A percentile compares a stretch with the other conserved stretches of the same genome.
phyloP scores from a whole-genome alignment of 2,888 invertebrate species.

The Polydrusus pterygomalis region DNA sequence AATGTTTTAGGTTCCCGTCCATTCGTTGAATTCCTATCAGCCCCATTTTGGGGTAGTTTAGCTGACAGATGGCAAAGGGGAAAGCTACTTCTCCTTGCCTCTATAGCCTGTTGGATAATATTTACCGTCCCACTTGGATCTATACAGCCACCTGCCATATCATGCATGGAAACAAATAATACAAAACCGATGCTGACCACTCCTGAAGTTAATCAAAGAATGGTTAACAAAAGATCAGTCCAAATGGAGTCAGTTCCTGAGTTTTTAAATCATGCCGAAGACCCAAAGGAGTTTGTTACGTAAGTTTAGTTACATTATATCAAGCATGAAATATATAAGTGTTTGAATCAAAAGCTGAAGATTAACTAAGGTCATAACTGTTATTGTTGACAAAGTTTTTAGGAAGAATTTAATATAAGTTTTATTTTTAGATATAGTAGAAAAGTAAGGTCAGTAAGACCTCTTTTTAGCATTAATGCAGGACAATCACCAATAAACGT shows the following conservation, averaged over 20 bases:
- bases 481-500: slow-evolving; percentile 86
- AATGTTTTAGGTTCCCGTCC: slow-evolving; percentile 84
- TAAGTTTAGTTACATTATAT: slow-evolving; percentile 35
- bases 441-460: slow-evolving; percentile 71
- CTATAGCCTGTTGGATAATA: slow-evolving; percentile 95
- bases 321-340: too few species aligned
- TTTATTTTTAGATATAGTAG: slow-evolving; percentile 64
- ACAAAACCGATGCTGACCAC: slow-evolving; percentile 78
- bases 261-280: slow-evolving; percentile 34
- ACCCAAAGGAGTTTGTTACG: slow-evolving; percentile 53
- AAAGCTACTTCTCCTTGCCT: slow-evolving; percentile 90
- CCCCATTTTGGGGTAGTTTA: slow-evolving; percentile 98
- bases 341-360: too few species aligned
- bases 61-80: slow-evolving; percentile 92
- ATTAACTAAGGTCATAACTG: too few species aligned
- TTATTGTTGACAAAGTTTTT: too few species aligned
- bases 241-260: slow-evolving; percentile 52
- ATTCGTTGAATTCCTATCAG: slow-evolving; percentile 97
- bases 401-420: too few species aligned
- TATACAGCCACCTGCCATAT: slow-evolving; percentile 93
- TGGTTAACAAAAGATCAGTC: slow-evolving; percentile 74
- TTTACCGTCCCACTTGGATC: slow-evolving; percentile 97
- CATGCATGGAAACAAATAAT: slow-evolving; percentile 85
- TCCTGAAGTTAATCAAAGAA: slow-evolving; percentile 73
- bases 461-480: slow-evolving; percentile 65